Conservation (phyloP, 2,797 vertebrate genomes). For the Thalassophryne amazonica region DNA sequence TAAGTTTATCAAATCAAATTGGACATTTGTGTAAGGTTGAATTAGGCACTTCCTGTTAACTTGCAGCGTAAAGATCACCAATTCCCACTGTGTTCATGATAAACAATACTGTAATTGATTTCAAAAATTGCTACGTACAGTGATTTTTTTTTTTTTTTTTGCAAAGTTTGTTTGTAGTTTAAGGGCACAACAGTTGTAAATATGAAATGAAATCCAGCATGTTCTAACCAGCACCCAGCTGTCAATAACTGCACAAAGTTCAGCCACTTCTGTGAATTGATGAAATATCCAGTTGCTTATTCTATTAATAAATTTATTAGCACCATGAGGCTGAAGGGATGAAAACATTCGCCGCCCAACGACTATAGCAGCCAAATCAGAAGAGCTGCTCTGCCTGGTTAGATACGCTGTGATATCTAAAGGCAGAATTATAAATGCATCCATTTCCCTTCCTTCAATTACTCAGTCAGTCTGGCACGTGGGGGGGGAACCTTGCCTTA, state of each 20-base stretch:
- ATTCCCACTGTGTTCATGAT: constrained; percentile 15
- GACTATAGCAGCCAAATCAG: constrained; percentile 51
- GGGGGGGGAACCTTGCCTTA: constrained; percentile 12
- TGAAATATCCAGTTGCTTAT: constrained; percentile 28
- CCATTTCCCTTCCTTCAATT: constrained; percentile 51
- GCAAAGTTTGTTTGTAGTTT: constrained; percentile 15
- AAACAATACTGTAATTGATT: constrained; percentile 1
- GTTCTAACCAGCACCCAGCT: constrained; percentile 21
- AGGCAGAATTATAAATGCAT: constrained; percentile 57
- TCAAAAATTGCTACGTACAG: not conserved
- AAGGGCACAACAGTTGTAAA: constrained; percentile 17
- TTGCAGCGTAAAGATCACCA: constrained; percentile 5
- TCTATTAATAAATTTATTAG: constrained; percentile 59
- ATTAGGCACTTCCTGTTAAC: constrained; percentile 38
- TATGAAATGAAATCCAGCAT: constrained; percentile 35
- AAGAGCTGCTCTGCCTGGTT: constrained; percentile 38
- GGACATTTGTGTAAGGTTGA: constrained; percentile 38
- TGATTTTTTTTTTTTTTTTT: too few relatives aligned
- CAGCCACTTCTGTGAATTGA: constrained; percentile 13
- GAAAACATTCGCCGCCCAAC: constrained; percentile 38
- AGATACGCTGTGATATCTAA: constrained; percentile 27
- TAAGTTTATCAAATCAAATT: too few relatives aligned
- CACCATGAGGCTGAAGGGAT: constrained; percentile 39
- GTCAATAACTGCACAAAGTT: constrained; percentile 13
- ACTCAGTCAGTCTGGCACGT: constrained; percentile 23